Percentiles rank a stretch among this genome's conserved stretches.
Evolutionary conservation across 2,797 vertebrate species (phyloP).

Genomic region (Pogonophryne albipinna): DNA sequence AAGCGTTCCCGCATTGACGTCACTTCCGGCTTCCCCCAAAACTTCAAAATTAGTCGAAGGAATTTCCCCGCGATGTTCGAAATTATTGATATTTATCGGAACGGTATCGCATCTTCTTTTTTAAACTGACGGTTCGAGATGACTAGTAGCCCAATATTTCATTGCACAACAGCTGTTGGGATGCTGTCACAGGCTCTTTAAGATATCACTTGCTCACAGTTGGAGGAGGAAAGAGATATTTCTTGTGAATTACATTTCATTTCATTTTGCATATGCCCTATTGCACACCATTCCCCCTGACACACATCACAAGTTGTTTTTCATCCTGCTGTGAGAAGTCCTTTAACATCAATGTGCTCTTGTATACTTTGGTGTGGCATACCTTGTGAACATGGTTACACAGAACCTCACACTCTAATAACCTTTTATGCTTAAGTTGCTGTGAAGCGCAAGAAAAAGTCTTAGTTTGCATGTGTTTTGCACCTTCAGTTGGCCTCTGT

Average conservation of each 20-base stretch:
- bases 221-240: constrained; percentile 68
- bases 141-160: no score
- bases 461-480: constrained; percentile 19
- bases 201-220: constrained; percentile 68
- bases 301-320: constrained; percentile 14
- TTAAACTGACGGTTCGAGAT: no score
- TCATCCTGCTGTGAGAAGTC: constrained; percentile 28
- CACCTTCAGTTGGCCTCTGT: constrained; percentile 34
- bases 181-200: no score
- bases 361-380: constrained; percentile 31
- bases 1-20: no score
- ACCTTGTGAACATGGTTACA: constrained; percentile 18
- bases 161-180: no score
- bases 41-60: no score
- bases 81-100: no score
- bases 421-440: neutral
- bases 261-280: constrained; percentile 54
- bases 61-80: no score
- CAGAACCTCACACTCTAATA: constrained; percentile 24
- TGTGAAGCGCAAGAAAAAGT: constrained; percentile 9
- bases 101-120: no score
- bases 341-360: constrained; percentile 38
- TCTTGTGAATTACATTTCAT: constrained; percentile 79
- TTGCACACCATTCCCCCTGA: constrained; percentile 61
- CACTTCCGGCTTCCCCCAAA: no score